Evolutionary conservation across 2,888 invertebrate species (phyloP).

Genomic region (Lagria hirta): DNA sequence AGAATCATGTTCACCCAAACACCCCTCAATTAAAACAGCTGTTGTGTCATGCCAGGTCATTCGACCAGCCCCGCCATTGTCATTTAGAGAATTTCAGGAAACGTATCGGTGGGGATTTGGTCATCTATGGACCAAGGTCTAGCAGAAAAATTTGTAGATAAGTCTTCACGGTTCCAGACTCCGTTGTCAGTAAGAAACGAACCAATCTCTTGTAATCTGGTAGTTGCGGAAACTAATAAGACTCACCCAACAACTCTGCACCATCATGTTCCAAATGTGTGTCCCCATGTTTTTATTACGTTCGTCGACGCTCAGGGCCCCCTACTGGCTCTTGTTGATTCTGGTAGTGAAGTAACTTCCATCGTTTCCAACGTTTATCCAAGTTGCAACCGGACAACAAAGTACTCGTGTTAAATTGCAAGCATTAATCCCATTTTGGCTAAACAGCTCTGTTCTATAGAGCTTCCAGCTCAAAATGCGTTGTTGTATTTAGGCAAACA

Average conservation of each 20-base stretch:
- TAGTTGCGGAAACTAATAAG: too few relatives aligned
- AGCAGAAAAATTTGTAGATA: too few relatives aligned
- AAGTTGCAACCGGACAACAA: slow-evolving; percentile 26
- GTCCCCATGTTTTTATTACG: background rate
- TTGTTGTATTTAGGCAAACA: too few relatives aligned
- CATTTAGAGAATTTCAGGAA: background rate
- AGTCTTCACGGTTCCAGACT: too few relatives aligned
- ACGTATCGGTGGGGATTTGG: too few relatives aligned
- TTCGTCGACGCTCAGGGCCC: background rate
- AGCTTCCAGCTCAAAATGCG: too few relatives aligned
- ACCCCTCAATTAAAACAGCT: too few relatives aligned
- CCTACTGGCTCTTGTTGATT: slow-evolving; percentile 17
- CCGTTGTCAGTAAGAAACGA: too few relatives aligned
- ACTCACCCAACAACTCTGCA: too few relatives aligned
- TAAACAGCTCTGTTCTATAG: slow-evolving; percentile 3
- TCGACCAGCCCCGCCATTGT: background rate
- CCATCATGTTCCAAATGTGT: background rate
- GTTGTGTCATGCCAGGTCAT: background rate
- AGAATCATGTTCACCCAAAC: background rate
- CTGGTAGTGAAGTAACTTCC: slow-evolving; percentile 29
- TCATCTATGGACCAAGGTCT: too few relatives aligned
- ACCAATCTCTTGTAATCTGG: too few relatives aligned
- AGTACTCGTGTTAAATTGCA: slow-evolving; percentile 21
- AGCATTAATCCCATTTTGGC: slow-evolving; percentile 9
- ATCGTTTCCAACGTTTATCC: slow-evolving; percentile 14